A percentile compares a stretch with the other conserved stretches of the same genome.
These are phyloP conservation scores for Papilio elwesi DNA, from an alignment of 2,888 invertebrate genomes.

Conservation along the genomic window DNA sequence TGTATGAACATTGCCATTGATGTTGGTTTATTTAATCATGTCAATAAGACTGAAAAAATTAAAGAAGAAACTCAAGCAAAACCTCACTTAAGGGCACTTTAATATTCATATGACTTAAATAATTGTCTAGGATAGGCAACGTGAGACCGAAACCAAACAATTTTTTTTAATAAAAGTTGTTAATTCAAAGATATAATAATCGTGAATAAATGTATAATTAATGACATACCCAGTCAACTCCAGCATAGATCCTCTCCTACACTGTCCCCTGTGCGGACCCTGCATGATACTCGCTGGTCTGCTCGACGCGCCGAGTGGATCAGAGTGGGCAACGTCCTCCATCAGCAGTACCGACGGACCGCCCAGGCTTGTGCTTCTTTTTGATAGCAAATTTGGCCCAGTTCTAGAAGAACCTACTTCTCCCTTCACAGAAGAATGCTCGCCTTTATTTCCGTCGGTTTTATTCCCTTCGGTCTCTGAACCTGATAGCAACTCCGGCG, in stretches of 20 bases:
- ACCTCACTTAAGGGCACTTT: too few relatives aligned
- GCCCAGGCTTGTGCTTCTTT: conserved; percentile 76
- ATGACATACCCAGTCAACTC: conserved; percentile 89
- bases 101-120: too few relatives aligned
- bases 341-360: conserved; percentile 84
- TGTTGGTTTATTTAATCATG: too few relatives aligned
- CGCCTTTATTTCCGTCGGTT: conserved; percentile 74
- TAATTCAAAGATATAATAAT: neutral
- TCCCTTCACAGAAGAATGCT: conserved; percentile 50
- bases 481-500: conserved; percentile 75
- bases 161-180: too few relatives aligned
- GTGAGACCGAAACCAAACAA: too few relatives aligned
- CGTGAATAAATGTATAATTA: neutral
- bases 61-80: too few relatives aligned
- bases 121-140: neutral
- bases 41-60: too few relatives aligned
- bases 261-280: conserved; percentile 86
- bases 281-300: conserved; percentile 85
- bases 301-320: conserved; percentile 86
- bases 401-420: conserved; percentile 61
- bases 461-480: conserved; percentile 84
- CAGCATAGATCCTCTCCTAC: conserved; percentile 91
- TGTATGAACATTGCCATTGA: neutral
- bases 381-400: conserved; percentile 71
- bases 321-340: conserved; percentile 85